phyloP scores from a whole-genome alignment of 1,140 invertebrate genomes.

The Drosophila truncata region DNA sequence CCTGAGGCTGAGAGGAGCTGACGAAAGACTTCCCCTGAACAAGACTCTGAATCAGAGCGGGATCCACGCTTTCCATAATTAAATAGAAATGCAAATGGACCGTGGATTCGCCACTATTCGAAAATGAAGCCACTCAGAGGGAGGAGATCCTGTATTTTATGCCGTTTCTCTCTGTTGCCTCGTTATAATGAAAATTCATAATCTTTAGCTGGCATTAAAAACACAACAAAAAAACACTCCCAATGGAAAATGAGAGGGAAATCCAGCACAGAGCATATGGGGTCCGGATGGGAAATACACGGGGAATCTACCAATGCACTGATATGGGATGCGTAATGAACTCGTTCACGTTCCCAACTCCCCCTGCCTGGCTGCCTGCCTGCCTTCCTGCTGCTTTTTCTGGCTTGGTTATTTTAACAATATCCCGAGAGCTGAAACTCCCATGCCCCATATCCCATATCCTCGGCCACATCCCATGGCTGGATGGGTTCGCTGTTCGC shows the following conservation, averaged over 20 bases:
- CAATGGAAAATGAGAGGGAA: conserved; percentile 39
- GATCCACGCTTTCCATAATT: conserved; percentile 13
- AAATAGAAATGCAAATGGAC: conserved; percentile 36
- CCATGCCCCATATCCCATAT: conserved; percentile 22
- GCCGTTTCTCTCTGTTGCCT: conserved; percentile 22
- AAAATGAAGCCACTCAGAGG: conserved; percentile 43
- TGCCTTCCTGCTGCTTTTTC: conserved; percentile 13
- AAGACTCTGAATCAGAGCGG: neutral
- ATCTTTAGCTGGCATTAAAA: conserved; percentile 42
- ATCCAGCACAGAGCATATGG: conserved; percentile 52
- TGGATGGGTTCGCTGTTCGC: conserved; percentile 17
- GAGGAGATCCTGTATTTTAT: conserved; percentile 5
- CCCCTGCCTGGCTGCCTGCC: neutral
- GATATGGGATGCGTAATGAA: conserved; percentile 76
- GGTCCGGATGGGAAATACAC: conserved; percentile 19
- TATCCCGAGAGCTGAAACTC: conserved; percentile 44
- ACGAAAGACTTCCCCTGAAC: conserved; percentile 20
- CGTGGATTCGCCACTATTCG: conserved; percentile 7
- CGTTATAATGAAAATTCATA: conserved; percentile 77
- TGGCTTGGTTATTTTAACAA: conserved; percentile 58
- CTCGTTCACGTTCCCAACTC: conserved; percentile 39
- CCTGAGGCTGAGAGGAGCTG: neutral
- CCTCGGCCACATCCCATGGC: neutral
- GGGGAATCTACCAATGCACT: conserved; percentile 33
- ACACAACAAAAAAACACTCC: neutral